Percentiles rank a stretch among this genome's conserved stretches.
phyloP scores from a whole-genome alignment of 2,888 invertebrate genomes.

The Lithosia quadra region DNA sequence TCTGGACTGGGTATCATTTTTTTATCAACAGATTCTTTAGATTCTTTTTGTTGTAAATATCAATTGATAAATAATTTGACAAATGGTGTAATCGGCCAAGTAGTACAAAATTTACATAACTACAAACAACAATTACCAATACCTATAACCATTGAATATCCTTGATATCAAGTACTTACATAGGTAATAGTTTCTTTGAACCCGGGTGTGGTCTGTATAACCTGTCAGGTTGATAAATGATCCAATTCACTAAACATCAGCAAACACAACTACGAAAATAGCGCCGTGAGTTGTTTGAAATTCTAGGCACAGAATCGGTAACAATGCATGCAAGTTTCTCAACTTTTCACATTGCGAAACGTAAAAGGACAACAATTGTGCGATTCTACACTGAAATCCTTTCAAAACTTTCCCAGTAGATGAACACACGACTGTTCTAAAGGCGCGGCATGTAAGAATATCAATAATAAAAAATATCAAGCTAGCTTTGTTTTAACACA shows the following conservation, averaged over 20 bases:
- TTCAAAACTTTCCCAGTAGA: not conserved
- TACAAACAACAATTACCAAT: not conserved
- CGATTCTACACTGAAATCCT: slow-evolving; percentile 1
- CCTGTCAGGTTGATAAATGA: slow-evolving; percentile 16
- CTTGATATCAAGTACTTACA: not conserved
- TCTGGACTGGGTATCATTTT: too few relatives aligned
- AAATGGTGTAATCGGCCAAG: not conserved
- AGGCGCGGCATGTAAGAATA: not conserved
- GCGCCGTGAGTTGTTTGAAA: not conserved
- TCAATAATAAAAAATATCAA: too few relatives aligned
- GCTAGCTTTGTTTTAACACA: too few relatives aligned
- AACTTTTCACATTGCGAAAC: slow-evolving; percentile 2
- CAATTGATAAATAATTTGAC: not conserved
- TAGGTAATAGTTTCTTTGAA: not conserved
- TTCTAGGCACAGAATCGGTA: slow-evolving; percentile 7
- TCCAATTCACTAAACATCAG: slow-evolving; percentile 6
- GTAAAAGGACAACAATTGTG: not conserved
- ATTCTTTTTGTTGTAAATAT: not conserved
- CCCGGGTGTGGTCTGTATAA: not conserved
- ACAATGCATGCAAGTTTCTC: not conserved
- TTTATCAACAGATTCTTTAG: too few relatives aligned
- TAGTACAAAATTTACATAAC: too few relatives aligned
- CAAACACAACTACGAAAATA: slow-evolving; percentile 10
- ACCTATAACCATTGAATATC: slow-evolving; percentile 12
- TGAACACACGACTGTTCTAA: not conserved